Evolutionary conservation across 2,113 vertebrate genomes (phyloP).

Genomic region (Phyllostomus hastatus): DNA sequence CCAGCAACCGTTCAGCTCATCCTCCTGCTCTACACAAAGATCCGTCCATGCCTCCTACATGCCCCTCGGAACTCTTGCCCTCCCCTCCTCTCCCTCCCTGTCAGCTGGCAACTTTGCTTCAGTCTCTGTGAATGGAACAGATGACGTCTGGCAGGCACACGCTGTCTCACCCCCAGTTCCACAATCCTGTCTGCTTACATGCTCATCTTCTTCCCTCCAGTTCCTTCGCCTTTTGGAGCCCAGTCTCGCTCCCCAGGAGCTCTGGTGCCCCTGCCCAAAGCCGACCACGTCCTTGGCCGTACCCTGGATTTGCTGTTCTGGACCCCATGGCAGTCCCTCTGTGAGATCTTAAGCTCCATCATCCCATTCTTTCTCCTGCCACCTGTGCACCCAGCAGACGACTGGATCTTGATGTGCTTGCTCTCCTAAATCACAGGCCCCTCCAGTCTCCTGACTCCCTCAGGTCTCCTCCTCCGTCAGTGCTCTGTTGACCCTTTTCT

Average conservation of each 20-base stretch:
- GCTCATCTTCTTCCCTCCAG: background rate
- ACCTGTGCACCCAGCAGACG: background rate
- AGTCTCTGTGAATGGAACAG: background rate
- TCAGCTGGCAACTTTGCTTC: background rate
- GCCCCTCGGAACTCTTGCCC: fast-evolving
- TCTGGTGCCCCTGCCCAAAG: background rate
- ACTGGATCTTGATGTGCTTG: background rate
- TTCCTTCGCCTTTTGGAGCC: background rate
- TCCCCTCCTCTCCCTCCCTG: background rate
- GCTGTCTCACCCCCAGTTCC: background rate
- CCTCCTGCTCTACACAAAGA: background rate
- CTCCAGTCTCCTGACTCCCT: background rate
- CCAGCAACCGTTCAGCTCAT: background rate
- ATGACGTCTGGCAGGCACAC: background rate
- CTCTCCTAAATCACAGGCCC: background rate
- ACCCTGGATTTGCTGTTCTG: background rate
- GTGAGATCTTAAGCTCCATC: background rate
- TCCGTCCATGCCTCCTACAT: background rate
- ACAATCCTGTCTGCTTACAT: background rate
- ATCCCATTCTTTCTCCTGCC: background rate
- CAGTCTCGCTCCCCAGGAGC: background rate
- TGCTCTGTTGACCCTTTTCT: background rate
- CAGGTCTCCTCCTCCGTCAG: background rate
- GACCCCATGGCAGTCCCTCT: background rate
- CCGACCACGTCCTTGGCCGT: background rate